Conservation (phyloP, 35 echinoderm and acorn worm genomes). For the Patiria miniata region DNA sequence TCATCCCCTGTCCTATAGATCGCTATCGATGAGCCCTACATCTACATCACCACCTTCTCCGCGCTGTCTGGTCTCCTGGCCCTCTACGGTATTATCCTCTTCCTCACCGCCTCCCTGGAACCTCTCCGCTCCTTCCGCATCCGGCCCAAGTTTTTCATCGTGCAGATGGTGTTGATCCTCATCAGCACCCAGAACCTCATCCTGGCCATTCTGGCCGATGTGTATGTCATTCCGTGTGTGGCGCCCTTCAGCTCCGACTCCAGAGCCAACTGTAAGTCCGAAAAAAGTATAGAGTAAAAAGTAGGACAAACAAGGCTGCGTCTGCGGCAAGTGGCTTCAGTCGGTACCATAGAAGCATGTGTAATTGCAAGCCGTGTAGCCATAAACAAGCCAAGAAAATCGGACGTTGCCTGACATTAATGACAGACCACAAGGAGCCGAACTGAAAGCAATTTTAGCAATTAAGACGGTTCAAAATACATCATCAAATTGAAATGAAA, state of each 20-base stretch:
- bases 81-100: constrained; percentile 81
- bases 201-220: constrained; percentile 36
- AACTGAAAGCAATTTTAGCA: too few relatives aligned
- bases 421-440: too few relatives aligned
- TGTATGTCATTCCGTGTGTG: constrained; percentile 71
- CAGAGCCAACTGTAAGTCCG: constrained; percentile 84
- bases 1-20: constrained; percentile 43
- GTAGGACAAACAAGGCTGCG: neutral
- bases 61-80: constrained; percentile 75
- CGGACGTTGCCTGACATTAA: too few relatives aligned
- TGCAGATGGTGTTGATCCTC: constrained; percentile 81
- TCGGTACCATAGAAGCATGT: too few relatives aligned
- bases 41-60: constrained; percentile 76
- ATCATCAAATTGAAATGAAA: too few relatives aligned
- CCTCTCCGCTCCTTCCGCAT: constrained; percentile 68
- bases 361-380: too few relatives aligned
- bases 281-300: neutral
- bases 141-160: constrained; percentile 79
- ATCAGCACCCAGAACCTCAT: constrained; percentile 71
- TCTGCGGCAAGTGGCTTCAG: too few relatives aligned
- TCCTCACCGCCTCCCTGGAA: constrained; percentile 65
- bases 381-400: too few relatives aligned
- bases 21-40: constrained; percentile 56
- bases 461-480: too few relatives aligned
- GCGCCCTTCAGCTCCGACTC: constrained; percentile 57